Evolutionary conservation across 2,797 vertebrate genomes (phyloP).

Genomic region (Halcyon smyrnensis): DNA sequence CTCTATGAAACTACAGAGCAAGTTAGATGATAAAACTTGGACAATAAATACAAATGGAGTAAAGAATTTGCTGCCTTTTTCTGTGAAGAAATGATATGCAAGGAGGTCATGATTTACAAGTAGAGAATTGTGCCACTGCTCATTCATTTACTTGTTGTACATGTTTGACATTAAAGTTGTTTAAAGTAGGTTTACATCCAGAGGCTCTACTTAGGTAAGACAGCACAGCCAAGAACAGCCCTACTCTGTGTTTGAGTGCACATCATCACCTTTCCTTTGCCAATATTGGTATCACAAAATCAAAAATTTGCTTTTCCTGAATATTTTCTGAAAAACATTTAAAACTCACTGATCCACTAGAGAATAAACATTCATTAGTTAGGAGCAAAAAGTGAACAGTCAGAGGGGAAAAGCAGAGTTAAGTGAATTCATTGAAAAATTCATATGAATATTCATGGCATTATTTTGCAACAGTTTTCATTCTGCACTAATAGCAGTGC

Average conservation of each 20-base stretch:
- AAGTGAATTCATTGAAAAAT: not conserved
- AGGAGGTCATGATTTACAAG: not conserved
- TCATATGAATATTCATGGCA: constrained; percentile 38
- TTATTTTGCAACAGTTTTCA: constrained; percentile 10
- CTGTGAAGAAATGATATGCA: not conserved
- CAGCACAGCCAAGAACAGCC: not conserved
- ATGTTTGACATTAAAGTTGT: not conserved
- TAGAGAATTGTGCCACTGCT: not conserved
- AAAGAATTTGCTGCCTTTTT: not conserved
- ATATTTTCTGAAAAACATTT: constrained; percentile 6
- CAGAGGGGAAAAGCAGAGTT: not conserved
- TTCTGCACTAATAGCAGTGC: not conserved
- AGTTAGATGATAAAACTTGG: not conserved
- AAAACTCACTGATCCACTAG: not conserved
- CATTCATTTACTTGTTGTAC: not conserved
- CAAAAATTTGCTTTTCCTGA: not conserved
- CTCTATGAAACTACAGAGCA: not conserved
- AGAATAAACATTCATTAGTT: constrained; percentile 21
- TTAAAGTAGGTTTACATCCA: not conserved
- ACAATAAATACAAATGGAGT: not conserved
- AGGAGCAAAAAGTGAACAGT: constrained; percentile 1
- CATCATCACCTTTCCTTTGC: not conserved
- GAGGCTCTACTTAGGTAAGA: not conserved
- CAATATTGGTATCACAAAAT: not conserved
- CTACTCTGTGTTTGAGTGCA: not conserved